A percentile compares a stretch with the other conserved stretches of the same genome.
phyloP scores from a whole-genome alignment of 2,888 invertebrate genomes.

The Deroplatys truncata region DNA sequence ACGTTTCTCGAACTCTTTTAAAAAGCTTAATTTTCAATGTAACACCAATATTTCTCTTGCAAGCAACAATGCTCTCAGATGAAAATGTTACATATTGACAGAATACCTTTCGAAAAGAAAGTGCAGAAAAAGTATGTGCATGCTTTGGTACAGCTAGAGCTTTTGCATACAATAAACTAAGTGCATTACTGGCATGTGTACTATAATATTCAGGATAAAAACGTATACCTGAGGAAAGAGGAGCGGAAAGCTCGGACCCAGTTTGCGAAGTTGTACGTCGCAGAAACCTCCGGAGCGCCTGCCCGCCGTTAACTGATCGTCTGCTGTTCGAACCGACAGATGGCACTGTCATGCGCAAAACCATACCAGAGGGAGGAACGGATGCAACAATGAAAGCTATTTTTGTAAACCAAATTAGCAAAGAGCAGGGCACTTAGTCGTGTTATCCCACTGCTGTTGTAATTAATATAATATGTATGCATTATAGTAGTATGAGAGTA shows the following conservation, averaged over 20 bases:
- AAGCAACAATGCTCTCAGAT: not conserved
- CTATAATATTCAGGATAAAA: not conserved
- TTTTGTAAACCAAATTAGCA: not conserved
- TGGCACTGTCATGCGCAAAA: not conserved
- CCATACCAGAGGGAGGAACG: not conserved
- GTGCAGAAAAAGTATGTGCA: not conserved
- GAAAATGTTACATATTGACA: not conserved
- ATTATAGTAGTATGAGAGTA: no score
- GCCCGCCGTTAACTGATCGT: not conserved
- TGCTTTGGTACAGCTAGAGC: not conserved
- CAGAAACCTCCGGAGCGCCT: not conserved
- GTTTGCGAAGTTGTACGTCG: not conserved
- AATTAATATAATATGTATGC: no score
- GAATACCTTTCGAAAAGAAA: not conserved
- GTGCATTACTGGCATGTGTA: not conserved
- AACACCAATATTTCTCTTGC: not conserved
- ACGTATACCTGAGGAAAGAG: not conserved
- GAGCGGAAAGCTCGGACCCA: not conserved
- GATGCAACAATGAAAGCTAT: not conserved
- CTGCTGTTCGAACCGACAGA: not conserved
- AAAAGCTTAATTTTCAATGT: no score
- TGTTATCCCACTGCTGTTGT: no score
- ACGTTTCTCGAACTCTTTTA: no score
- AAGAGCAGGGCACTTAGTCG: no score
- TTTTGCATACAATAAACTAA: not conserved